Evolutionary conservation across 2,113 vertebrate species (phyloP), one percentile per base, ranked within the genome.

Genomic region (Irena cyanogastra): DNA sequence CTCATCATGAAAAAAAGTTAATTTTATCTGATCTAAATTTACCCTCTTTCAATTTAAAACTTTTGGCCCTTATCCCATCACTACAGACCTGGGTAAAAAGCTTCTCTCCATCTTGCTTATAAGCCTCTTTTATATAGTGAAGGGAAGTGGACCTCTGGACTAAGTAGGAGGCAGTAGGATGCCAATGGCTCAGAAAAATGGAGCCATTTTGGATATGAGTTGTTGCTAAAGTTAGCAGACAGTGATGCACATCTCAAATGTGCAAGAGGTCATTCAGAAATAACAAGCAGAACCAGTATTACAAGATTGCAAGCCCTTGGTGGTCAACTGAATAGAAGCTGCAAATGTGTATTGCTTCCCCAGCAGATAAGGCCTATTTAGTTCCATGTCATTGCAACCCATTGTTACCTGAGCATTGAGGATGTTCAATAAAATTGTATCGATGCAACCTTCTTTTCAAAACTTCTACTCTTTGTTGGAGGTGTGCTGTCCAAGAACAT

Each of bases 341-440:
- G 6, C 4, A 33, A 54, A 26, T 37, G 31, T 65, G 45, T 28
- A 8, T 4, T 88, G 11, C 33, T 61, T 84, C 10, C 35, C 13
- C 15, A 52, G 0, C 4, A 49, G 41, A 35, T 20, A 4, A 56
- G 8, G 10, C 0, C 0, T n/a, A 2, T 60, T 79, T 17, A 61
- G 20, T 54, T 74, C 49, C 17, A 3, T 53, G 52, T 20, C 47
- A 11, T 72, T 52, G 64, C 18, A 74, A 27, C 7, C 54, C 27
- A 22, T 33, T 13, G 0, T 66, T 89, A 26, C 37, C 6, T 75
- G 23, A 86, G 17, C 28, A 23, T 3, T 39, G 21, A 41, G 11
- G 23, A 28, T 1, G 1, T 81, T 65, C 26, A 63, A 4, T 57
- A 39, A 49, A 70, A 65, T 65, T n/a, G 16, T 53, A 41, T 18